phyloP scores from a whole-genome alignment of 1,140 invertebrate genomes.

The Microplitis mediator region DNA sequence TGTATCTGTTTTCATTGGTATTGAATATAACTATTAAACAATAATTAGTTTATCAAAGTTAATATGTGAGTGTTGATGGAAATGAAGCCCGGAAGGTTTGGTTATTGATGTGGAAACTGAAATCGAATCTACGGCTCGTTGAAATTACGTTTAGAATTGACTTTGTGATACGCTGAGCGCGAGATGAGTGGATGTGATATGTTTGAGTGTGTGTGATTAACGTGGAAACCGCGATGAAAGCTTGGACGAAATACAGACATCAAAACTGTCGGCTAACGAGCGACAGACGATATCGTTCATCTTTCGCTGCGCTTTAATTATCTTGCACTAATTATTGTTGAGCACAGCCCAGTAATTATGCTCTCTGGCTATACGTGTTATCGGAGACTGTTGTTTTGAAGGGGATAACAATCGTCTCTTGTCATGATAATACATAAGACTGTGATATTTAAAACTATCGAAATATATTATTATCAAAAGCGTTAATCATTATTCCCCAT shows the following conservation, averaged over 20 bases:
- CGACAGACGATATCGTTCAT: constrained; percentile 58
- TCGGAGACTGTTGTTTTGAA: constrained; percentile 51
- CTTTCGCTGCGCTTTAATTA: constrained; percentile 56
- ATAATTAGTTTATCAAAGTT: neutral
- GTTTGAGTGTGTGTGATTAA: constrained; percentile 1
- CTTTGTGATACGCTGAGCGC: neutral
- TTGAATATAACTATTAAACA: too few species aligned
- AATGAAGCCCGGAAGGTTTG: constrained; percentile 11
- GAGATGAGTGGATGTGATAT: neutral
- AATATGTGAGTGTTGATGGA: neutral
- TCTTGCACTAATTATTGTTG: constrained; percentile 56
- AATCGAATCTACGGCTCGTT: constrained; percentile 20
- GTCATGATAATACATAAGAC: constrained; percentile 47
- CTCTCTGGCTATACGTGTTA: constrained; percentile 45
- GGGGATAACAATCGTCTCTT: constrained; percentile 45
- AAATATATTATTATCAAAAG: neutral
- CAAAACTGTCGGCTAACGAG: constrained; percentile 57
- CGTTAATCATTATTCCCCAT: neutral
- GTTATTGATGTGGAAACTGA: constrained; percentile 20
- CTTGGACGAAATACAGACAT: constrained; percentile 39
- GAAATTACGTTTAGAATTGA: constrained; percentile 4
- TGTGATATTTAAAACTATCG: constrained; percentile 1
- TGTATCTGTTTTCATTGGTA: too few species aligned
- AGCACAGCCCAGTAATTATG: constrained; percentile 50
- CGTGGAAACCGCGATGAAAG: neutral